Base-by-base conservation (phyloP, 2,113 vertebrate species). In the Coturnix japonica region DNA sequence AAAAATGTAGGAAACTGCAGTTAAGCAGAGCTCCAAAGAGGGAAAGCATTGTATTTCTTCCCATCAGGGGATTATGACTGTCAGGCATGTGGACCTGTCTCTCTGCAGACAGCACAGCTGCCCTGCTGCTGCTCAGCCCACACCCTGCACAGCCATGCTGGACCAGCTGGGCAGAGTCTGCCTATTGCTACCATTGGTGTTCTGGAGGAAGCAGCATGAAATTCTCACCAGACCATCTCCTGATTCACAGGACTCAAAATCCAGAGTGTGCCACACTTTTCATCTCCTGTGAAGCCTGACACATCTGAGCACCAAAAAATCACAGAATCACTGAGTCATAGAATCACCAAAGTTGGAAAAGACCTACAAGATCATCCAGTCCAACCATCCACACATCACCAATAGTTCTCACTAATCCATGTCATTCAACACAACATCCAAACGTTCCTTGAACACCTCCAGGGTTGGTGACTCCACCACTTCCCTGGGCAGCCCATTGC, bases 1-100 rank as follows among this genome's bases (percentile, higher is more conserved):
- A 64, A 64, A 23, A 15, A 20, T 26, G 2, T 9, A 49, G 76
- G 60, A 79, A 76, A 43, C 54, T 71, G 7, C 2, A 19, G 46
- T 35, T 39, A 35, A 57, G 33, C 25, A 64, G 53, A 53, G 51
- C 54, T 67, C 39, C 26, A n/a, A 23, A 26, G n/a, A 72, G 53
- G 41, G 31, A 80, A 17, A 76, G 25, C 2, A 8, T 41, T 90
- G 65, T n/a, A 60, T 18, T 8, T 5, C 73, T 44, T 59, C 44
- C 20, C 11, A 0, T 2, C 3, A 0, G 7, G 25, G 28, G 21
- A 13, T 28, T 17, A 11, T 4, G 41, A 11, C 47, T 31, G 30
- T 7, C 47, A 12, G 0, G 6, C 2, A 7, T 0, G 1, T 16
- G 37, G 69, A 22, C 37, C 2, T 6, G 1, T 7, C 54, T 26